phyloP scores from a whole-genome alignment of 2,888 invertebrate species.

The Andrena bucephala region DNA sequence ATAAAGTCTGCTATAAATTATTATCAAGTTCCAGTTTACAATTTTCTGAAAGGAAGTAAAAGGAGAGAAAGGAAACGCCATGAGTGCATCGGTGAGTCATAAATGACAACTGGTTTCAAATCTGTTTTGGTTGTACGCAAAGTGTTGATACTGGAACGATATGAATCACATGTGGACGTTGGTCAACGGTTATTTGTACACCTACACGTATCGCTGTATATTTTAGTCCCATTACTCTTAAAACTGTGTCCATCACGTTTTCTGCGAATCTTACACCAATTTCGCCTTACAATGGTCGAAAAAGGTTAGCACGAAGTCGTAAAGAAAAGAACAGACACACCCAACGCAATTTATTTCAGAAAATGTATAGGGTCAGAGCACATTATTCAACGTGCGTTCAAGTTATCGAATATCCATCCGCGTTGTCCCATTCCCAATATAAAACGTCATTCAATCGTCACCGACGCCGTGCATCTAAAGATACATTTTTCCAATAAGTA shows the following conservation, averaged over 20 bases:
- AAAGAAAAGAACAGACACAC: not conserved
- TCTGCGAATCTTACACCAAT: not conserved
- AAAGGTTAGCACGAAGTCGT: not conserved
- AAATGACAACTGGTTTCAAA: conserved; percentile 31
- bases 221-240: not conserved
- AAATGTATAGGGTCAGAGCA: conserved; percentile 11
- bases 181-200: conserved; percentile 49
- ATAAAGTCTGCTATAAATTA: not conserved
- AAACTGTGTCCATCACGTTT: no score
- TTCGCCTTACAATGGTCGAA: not conserved
- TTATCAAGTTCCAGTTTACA: not conserved
- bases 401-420: conserved; percentile 22
- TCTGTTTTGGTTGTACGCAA: conserved; percentile 42
- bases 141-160: conserved; percentile 24
- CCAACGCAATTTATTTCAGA: conserved; percentile 13
- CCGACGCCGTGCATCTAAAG: not conserved
- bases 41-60: conserved; percentile 40
- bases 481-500: not conserved
- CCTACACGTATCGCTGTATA: not conserved
- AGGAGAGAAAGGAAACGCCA: conserved; percentile 56
- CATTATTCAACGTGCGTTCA: conserved; percentile 5
- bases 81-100: conserved; percentile 46
- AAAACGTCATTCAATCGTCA: conserved; percentile 10
- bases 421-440: not conserved
- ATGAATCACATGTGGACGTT: conserved; percentile 40